phyloP scores from a whole-genome alignment of 2,888 invertebrate species.

The Brenthis daphne region DNA sequence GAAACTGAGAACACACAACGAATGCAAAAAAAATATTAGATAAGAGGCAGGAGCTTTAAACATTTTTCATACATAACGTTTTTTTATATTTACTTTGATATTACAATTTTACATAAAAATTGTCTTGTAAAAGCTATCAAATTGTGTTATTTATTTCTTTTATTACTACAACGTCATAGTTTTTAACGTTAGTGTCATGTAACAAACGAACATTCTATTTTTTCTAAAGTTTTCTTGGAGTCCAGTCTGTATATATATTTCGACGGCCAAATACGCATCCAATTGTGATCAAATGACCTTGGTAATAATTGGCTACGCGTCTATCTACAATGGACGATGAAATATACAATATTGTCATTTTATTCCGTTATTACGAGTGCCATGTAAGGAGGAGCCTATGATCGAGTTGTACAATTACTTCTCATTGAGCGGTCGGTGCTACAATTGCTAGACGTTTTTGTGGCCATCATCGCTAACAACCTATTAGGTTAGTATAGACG shows the following conservation, averaged over 20 bases:
- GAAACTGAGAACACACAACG: slow-evolving; percentile 4
- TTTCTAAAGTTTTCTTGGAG: neutral
- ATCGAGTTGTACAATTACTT: slow-evolving; percentile 65
- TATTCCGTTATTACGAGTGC: slow-evolving; percentile 30
- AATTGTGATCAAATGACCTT: slow-evolving; percentile 29
- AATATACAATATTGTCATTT: slow-evolving; percentile 35
- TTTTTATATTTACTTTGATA: neutral
- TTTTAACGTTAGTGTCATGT: no score
- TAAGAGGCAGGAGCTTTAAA: slow-evolving; percentile 9
- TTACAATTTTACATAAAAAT: neutral
- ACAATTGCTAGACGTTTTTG: slow-evolving; percentile 72
- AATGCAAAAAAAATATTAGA: slow-evolving; percentile 11
- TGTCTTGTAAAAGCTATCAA: neutral
- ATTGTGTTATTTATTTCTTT: neutral
- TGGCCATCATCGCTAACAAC: slow-evolving; percentile 51
- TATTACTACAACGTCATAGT: neutral
- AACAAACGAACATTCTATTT: no score
- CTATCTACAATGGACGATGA: slow-evolving; percentile 37
- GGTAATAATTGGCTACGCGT: slow-evolving; percentile 7
- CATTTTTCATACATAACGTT: neutral
- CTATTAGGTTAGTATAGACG: slow-evolving; percentile 48
- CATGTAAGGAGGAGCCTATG: slow-evolving; percentile 57
- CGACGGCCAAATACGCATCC: slow-evolving; percentile 2
- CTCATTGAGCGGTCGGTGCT: slow-evolving; percentile 69
- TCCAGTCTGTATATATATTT: neutral